These are phyloP conservation scores for Eupithecia tripunctaria DNA, from an alignment of 2,888 invertebrate species.

Conservation along the genomic window DNA sequence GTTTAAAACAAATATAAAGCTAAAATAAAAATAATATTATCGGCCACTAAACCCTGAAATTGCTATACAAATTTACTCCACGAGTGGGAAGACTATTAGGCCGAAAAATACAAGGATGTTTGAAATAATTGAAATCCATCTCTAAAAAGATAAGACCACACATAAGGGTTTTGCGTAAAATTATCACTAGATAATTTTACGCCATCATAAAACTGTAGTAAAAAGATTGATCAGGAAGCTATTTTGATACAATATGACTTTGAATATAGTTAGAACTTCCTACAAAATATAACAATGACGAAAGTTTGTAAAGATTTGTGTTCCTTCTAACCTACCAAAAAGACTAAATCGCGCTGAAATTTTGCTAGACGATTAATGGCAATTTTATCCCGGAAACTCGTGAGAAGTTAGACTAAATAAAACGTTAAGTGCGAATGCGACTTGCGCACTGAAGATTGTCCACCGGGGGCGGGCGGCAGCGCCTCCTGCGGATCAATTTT, in stretches of 20 bases:
- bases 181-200: neutral
- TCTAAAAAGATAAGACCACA: neutral
- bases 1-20: neutral
- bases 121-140: neutral
- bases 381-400: neutral
- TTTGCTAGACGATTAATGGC: no score
- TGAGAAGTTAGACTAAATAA: no score
- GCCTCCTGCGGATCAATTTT: no score
- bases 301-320: neutral
- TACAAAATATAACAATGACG: neutral
- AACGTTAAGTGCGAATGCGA: no score
- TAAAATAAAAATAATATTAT: neutral
- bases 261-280: neutral
- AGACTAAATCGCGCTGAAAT: neutral
- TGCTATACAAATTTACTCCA: neutral
- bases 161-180: no score
- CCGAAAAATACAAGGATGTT: neutral
- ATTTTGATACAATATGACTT: neutral
- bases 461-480: no score
- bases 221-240: neutral
- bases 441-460: no score
- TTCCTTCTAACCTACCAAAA: neutral
- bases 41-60: neutral
- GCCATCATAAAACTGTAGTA: neutral
- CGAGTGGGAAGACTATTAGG: neutral